phyloP scores from a whole-genome alignment of 2,113 vertebrate species.

The Tinamus guttatus region DNA sequence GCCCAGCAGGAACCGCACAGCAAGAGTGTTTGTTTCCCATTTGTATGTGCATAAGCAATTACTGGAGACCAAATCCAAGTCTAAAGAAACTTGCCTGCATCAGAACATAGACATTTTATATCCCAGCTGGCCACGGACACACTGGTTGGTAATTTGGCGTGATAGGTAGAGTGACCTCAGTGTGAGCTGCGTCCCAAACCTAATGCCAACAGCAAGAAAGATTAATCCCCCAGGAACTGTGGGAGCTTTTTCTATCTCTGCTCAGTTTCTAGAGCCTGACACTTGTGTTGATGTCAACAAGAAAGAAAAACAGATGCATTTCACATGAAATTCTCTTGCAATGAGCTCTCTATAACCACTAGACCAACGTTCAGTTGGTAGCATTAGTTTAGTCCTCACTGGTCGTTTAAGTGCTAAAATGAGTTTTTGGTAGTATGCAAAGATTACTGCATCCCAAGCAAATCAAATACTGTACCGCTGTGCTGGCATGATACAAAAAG shows the following conservation, averaged over 20 bases:
- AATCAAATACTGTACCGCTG: neutral
- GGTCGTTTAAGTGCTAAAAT: neutral
- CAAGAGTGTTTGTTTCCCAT: neutral
- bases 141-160: neutral
- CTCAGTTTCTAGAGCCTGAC: neutral
- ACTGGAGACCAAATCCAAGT: neutral
- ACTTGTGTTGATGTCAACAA: neutral
- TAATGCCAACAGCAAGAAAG: neutral
- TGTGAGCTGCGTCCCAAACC: neutral
- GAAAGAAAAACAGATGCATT: neutral
- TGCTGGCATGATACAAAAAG: neutral
- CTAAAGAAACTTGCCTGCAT: slow-evolving; percentile 16
- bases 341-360: neutral
- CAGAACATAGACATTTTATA: neutral
- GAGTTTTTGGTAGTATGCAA: neutral
- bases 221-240: neutral
- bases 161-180: neutral
- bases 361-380: neutral
- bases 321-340: neutral
- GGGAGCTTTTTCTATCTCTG: neutral
- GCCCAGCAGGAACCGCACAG: neutral
- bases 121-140: neutral
- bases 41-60: neutral
- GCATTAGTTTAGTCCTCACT: neutral
- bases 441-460: neutral